Base-by-base conservation (phyloP, 2,797 vertebrate species). In the Hemibagrus guttatus region DNA sequence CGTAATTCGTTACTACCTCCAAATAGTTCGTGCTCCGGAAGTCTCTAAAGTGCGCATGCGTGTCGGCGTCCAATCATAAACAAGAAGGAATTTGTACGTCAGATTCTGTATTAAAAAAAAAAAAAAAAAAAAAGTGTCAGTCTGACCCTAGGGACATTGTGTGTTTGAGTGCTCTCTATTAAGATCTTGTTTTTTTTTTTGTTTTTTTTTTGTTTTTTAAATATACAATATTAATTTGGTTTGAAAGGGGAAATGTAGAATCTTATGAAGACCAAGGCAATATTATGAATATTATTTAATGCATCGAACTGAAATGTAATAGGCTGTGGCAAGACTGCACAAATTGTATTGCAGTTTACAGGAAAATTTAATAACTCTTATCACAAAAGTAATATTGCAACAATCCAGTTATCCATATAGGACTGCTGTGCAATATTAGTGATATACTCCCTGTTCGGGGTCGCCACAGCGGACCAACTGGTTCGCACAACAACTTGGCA, bases 41-140 rank as follows among this genome's bases (percentile, higher is more conserved):
- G 54, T 68, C 9, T 59, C 6, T 21, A 11, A 39, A 26, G 5
- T 46, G 75, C 86, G 86, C 86, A 74, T 87, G 86, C 76, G 64
- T 23, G 17, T 23, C 11, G 16, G 7, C 1, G 23, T 42, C 39
- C 76, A 6, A 1, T 75, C 42, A 64, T 31, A 82, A 82, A 52
- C 46, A 2, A 63, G 56, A 42, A 63, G 19, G 26, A 28, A 4
- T 66, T 31, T 21, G n/a, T 7, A 23, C 5, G 52, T 6, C 4
- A 78, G 39, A 42, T 68, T 31, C 64, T 16, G 64, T 68, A 35
- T 3, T 19, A 35, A 35, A 6, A n/a, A n/a, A n/a, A n/a, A n/a
- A n/a, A n/a, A n/a, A n/a, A n/a, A n/a, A n/a, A n/a, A n/a, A n/a
- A n/a, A n/a, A n/a, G 7, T 21, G 31, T 21, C 17, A 39, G 17